Base-by-base conservation (phyloP, 2,797 vertebrate species). In the Astyanax mexicanus region DNA sequence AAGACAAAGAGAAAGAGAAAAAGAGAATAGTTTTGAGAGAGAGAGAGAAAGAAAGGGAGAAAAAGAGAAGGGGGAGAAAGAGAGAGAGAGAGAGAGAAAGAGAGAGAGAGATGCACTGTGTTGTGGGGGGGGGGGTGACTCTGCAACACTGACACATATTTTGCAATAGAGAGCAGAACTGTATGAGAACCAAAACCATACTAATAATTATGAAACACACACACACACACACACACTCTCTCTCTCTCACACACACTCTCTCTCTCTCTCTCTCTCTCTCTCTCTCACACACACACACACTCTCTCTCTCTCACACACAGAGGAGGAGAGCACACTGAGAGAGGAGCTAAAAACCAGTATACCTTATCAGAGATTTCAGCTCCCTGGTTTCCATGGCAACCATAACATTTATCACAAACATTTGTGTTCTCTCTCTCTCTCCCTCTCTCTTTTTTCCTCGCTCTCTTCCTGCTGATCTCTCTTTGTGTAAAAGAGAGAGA, bases 371-470 rank as follows among this genome's bases (percentile, higher is more conserved):
- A 90, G 80, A 90, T 89, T 91, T 86, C 89, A 89, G 79, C 74
- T 81, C 69, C n/a, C n/a, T 68, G 78, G 91, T 92, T 91, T 84
- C 89, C 86, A 91, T 90, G 89, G 81, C 83, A 85, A 90, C 86
- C 69, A 82, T 89, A 88, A 84, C 84, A 92, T 91, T 92, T 85
- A 86, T 70, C 80, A 77, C 82, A 90, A 91, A 92, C 88, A 91
- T 65, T 13, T 80, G 64, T 74, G 45, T 77, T 80, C 86, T 81
- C 68, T 40, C 77, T 75, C 74, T 68, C 70, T 72, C 70, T 42
- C 79, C n/a, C n/a, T n/a, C n/a, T 32, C 29, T 32, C 29, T 32
- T 2, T 32, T 2, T 32, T 5, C 5, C 29, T 32, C 29, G 32
- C 29, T 32, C 29, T 32, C 2, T 32, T 2, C 32, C 29, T 32